Evolutionary conservation across 2,797 vertebrate genomes (phyloP).

Genomic region (Micropoecilia bifurca): DNA sequence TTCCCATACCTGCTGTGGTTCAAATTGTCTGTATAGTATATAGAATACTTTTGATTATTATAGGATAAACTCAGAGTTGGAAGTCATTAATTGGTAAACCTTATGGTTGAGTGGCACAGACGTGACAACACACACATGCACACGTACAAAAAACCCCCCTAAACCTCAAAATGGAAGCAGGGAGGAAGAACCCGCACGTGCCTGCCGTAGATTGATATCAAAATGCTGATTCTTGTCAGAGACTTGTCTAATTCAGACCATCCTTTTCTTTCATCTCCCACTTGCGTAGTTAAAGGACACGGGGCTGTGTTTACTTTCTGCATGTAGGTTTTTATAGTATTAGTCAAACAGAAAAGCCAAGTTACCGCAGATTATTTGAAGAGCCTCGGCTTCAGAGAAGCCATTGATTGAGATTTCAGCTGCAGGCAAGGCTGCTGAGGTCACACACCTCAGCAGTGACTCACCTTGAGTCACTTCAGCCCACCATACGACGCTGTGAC

Average conservation of each 20-base stretch:
- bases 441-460: too few species aligned
- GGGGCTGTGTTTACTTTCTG: not conserved
- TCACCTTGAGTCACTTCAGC: constrained; percentile 9
- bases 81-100: not conserved
- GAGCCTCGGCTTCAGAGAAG: not conserved
- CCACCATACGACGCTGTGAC: not conserved
- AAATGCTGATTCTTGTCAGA: not conserved
- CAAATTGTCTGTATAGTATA: not conserved
- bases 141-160: too few species aligned
- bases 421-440: not conserved
- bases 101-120: not conserved
- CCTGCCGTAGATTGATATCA: not conserved
- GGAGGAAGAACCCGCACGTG: not conserved
- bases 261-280: constrained; percentile 12
- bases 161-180: not conserved
- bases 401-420: not conserved
- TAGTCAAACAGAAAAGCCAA: constrained; percentile 10
- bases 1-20: not conserved
- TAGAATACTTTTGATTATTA: too few species aligned
- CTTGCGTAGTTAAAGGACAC: not conserved
- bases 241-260: not conserved
- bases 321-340: not conserved
- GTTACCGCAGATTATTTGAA: not conserved
- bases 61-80: not conserved
- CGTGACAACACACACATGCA: too few species aligned